Base-by-base conservation (phyloP, 2,888 invertebrate species). In the Pyrrhia umbra region DNA sequence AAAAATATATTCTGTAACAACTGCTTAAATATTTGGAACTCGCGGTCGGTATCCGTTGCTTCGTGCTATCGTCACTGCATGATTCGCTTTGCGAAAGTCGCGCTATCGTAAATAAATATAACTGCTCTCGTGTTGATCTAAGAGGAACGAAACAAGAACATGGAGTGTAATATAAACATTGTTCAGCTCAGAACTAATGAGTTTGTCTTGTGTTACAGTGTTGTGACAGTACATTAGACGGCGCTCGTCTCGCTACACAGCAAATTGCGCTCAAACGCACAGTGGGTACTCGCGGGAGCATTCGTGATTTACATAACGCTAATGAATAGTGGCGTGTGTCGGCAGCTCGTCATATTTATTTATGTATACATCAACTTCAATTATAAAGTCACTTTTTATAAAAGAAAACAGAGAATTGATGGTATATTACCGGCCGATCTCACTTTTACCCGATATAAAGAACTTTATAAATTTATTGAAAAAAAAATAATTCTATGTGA, bases 241-340 rank as follows among this genome's bases (percentile, higher is more conserved):
- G 21, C 63, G 8, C 20, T 2, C 13, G 20, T 54, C 61, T 42
- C 23, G 37, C 30, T 21, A 20, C 49, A 34, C 25, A 8, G 25
- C 34, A 45, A n/a, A 23, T 10, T 49, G 39, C 18, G 13, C 34
- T n/a, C 1, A 6, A 5, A 16, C 46, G 39, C 13, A 40, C 45
- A 25, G 39, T 45, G 46, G 21, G 18, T 21, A 37, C 4, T 10
- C 39, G 13, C 10, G 16, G 6, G 47, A 61, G 40, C 51, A 49
- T 21, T 23, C 40, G 39, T 45, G n/a, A 69, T 61, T 62, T 69
- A 43, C 69, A 61, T 68, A 52, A 68, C 49, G 56, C 56, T 68
- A 61, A 68, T 69, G 62, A 61, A 69, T 57, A 46, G 55, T 56
- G 56, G 23, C 61, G 25, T 52, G 30, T 56, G 61, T 55, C 34